Base-by-base conservation (phyloP, 2,797 vertebrate genomes). In the Sebastes variabilis region DNA sequence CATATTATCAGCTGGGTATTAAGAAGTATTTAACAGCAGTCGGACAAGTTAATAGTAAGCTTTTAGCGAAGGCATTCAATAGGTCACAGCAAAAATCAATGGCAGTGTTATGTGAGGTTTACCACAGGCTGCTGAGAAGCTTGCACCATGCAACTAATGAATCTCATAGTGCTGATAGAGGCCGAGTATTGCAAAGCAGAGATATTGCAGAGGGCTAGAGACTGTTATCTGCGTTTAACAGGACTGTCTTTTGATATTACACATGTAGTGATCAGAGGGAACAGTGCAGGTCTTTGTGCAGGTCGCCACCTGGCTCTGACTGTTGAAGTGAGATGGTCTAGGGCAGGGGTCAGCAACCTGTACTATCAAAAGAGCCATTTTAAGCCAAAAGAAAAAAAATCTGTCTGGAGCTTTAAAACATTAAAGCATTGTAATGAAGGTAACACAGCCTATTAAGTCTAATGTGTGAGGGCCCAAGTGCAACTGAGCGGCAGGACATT, bases 41-140 rank as follows among this genome's bases (percentile, higher is more conserved):
- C 58, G 79, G 77, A 82, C 66, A 75, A 83, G 83, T 92, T 89
- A 88, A 88, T 87, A 81, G 80, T 64, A 49, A 81, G 81, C 84
- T 89, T 81, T 89, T 77, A 88, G 77, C 10, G 8, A 73, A 88
- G 73, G 73, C 76, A 71, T 82, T 91, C 85, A 88, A 90, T 93
- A 92, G 88, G 88, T 87, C 86, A 87, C 80, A 86, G 87, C 82
- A 85, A 61, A 89, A 93, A 94, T 93, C 93, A 93, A 92, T 95
- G 86, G 82, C 78, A 55, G 77, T 72, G 82, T 83, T 89, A 80
- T 90, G 88, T 70, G 83, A 89, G 81, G 84, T 81, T 89, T 38
- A 79, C 82, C 84, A 68, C 85, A 82, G 80, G 60, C 70, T 69
- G 81, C 79, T 42, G 88, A 84, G 84, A 83, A 87, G 78, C 89